Evolutionary conservation across 2,888 invertebrate genomes (phyloP).

Genomic region (Cynaeus angustus): DNA sequence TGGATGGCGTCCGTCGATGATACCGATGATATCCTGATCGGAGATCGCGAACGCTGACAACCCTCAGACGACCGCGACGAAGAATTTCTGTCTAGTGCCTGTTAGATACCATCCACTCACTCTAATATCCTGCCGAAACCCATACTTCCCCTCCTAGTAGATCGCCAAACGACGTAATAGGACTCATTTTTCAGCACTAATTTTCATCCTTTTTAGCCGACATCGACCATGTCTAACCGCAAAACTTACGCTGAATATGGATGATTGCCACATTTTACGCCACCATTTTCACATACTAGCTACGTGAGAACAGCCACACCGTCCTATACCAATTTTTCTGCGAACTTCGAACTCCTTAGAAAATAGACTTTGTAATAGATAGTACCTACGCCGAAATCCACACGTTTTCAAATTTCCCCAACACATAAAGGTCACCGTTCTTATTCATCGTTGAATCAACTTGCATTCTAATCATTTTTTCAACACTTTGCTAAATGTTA

Average conservation of each 20-base stretch:
- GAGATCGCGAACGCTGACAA: background rate
- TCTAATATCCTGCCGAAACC: conserved; percentile 27
- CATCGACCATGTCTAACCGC: background rate
- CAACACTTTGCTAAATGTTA: no score
- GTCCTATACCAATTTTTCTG: conserved; percentile 1
- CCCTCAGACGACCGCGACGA: background rate
- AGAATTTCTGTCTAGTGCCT: conserved; percentile 4
- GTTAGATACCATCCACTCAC: conserved; percentile 12
- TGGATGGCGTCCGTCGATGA: conserved; percentile 17
- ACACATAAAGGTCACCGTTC: background rate
- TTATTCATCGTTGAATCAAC: background rate
- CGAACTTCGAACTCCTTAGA: background rate
- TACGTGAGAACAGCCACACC: conserved; percentile 12
- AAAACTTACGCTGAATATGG: conserved; percentile 15
- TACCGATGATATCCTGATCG: conserved; percentile 6
- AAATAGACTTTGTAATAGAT: no score
- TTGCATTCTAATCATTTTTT: no score
- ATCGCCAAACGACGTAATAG: conserved; percentile 16
- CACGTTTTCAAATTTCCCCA: background rate
- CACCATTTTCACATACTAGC: background rate
- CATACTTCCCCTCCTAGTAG: conserved; percentile 16
- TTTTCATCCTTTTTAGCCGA: conserved; percentile 9
- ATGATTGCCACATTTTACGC: conserved; percentile 12
- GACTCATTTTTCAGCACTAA: conserved; percentile 9
- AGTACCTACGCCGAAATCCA: background rate